Percentiles rank a stretch among this genome's conserved stretches.
Conservation (phyloP, 1,140 invertebrate genomes). For the Panagrolaimus sp. region DNA sequence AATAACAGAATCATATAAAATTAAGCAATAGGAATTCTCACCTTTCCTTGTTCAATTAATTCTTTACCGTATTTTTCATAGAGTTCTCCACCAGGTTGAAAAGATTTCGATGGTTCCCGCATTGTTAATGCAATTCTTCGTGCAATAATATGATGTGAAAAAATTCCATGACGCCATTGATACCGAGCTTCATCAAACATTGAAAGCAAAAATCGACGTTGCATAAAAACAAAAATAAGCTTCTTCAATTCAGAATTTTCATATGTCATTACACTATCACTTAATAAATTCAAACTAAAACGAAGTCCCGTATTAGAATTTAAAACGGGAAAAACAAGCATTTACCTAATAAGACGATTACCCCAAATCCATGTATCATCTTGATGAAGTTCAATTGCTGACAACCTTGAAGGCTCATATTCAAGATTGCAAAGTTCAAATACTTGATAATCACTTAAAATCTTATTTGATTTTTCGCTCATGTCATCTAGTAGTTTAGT, state of each 20-base stretch:
- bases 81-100: constrained; percentile 46
- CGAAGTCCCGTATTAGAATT: too few relatives aligned
- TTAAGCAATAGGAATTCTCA: not conserved
- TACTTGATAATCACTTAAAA: constrained; percentile 66
- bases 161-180: constrained; percentile 56
- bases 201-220: constrained; percentile 75
- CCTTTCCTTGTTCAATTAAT: constrained; percentile 28
- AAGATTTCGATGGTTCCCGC: constrained; percentile 45
- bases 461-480: constrained; percentile 19
- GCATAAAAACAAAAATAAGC: constrained; percentile 77
- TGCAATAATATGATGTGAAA: constrained; percentile 45
- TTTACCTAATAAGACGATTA: constrained; percentile 79
- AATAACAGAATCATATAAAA: too few relatives aligned
- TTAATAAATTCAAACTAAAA: constrained; percentile 47
- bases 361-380: constrained; percentile 99
- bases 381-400: constrained; percentile 92
- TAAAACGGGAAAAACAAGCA: too few relatives aligned
- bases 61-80: constrained; percentile 55
- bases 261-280: constrained; percentile 45
- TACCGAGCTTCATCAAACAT: constrained; percentile 71
- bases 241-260: constrained; percentile 41
- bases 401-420: constrained; percentile 77
- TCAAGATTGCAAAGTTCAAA: constrained; percentile 95
- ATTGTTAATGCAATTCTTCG: constrained; percentile 54
- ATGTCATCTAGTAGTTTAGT: constrained; percentile 73